These are phyloP conservation scores for Pelosia muscerda DNA, from an alignment of 2,888 invertebrate genomes.

Conservation along the genomic window DNA sequence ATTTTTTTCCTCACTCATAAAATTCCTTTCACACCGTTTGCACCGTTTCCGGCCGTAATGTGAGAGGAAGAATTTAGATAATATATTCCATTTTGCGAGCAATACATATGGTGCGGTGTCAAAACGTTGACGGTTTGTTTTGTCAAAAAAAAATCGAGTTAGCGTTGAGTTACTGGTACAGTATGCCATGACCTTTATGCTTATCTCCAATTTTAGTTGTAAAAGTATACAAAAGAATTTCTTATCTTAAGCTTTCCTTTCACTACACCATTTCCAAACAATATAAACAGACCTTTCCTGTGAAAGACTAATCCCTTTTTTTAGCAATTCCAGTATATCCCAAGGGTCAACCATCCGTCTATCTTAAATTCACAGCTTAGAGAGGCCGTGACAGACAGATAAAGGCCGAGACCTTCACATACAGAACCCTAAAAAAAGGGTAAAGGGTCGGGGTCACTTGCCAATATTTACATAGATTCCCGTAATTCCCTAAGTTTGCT, in stretches of 20 bases:
- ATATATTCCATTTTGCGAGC: no score
- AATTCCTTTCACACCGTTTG: no score
- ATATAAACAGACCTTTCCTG: not conserved
- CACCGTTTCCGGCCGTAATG: no score
- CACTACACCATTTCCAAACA: not conserved
- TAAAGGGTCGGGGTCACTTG: constrained; percentile 58
- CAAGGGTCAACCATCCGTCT: constrained; percentile 37
- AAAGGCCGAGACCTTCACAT: constrained; percentile 36
- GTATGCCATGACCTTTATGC: no score
- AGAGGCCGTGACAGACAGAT: constrained; percentile 43
- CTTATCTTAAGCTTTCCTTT: not conserved
- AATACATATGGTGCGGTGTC: no score
- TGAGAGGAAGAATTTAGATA: no score
- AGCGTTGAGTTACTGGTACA: no score
- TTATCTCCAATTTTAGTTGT: not conserved
- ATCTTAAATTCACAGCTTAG: constrained; percentile 46
- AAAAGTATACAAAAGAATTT: not conserved
- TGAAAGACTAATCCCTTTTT: constrained; percentile 17
- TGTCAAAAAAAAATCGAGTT: no score
- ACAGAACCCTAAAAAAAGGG: constrained; percentile 55
- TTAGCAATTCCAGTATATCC: constrained; percentile 16
- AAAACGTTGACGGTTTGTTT: no score
- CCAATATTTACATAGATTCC: constrained; percentile 68
- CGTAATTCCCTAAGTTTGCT: constrained; percentile 66
- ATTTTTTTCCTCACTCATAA: no score